Evolutionary conservation across 53 echinoderm and acorn worm species (phyloP), one percentile per base, ranked within the genome.

Genomic region (Holothuria scabra): DNA sequence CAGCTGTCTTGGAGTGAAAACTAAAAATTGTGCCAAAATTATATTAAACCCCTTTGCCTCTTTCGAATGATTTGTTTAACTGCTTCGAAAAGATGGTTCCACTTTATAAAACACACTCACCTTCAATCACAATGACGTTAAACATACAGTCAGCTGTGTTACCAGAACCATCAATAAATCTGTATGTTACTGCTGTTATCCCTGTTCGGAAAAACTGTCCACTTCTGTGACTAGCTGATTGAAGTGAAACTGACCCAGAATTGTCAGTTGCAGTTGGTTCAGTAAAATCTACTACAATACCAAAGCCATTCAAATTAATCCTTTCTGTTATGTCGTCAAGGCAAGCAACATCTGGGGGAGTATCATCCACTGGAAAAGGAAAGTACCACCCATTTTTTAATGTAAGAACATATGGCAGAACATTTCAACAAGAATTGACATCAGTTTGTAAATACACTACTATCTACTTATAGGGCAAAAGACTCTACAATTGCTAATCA

Each of bases 221-320:
- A 22, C 84, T 67, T 37, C 48, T 22, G 14, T 58, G 60, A 64
- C 79, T 67, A 25, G 67, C 66, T 14, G 16, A 11, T 4, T 65
- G 65, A 23, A 46, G 59, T 18, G 25, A 68, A n/a, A 46, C 67
- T 24, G 35, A 26, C 19, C 89, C 89, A 20, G 89, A 84, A 48
- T 84, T 84, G 41, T 90, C 90, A 1, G 90, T 66, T 55, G 82
- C 86, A 25, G 84, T 86, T 12, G 83, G 83, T 60, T 82, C 38
- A 21, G 52, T 20, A 46, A 80, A 90, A 7, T 38, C 34, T 22
- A 90, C 85, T 12, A 7, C 23, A 46, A 52, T 11, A 25, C 85
- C 82, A 63, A 80, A 57, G 6, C n/a, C 65, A 34, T 80, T 80
- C 14, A 85, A 16, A 29, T 28, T 64, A 29, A 90, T 55, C 7